Base-by-base conservation (phyloP, 2,113 vertebrate genomes). In the Grallaria varia region DNA sequence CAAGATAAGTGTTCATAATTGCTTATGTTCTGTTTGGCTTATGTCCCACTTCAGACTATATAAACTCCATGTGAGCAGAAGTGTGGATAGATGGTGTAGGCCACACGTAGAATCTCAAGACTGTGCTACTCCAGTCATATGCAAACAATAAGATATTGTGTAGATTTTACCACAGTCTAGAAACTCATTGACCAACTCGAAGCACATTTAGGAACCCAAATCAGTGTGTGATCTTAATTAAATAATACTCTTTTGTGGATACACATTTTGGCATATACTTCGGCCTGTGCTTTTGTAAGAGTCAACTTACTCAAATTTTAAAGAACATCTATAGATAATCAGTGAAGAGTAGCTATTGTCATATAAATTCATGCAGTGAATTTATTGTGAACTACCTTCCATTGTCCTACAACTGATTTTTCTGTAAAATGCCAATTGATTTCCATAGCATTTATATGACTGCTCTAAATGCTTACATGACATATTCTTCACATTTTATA, bases 81-180 rank as follows among this genome's bases (percentile, higher is more conserved):
- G 11, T 1, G 0, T 83, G 33, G 21, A 52, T 1, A 0, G 2
- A 2, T 63, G 21, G 5, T 23, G 13, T 56, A 30, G 27, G 42
- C 16, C 14, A 42, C n/a, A 35, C 14, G 8, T 33, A 15, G 30
- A 63, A 74, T 37, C 28, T 52, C 66, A 40, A 56, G 72, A 58
- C 23, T 4, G 11, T 35, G 15, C 5, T 62, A 22, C 19, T 68
- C 13, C 25, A 33, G 21, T 33, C n/a, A 42, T 40, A 62, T 28
- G 10, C 30, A 74, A 84, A 60, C 10, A 30, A 15, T 22, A 49
- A 55, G 20, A 1, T n/a, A n/a, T 28, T 31, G 4, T 30, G 10
- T 37, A 80, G 23, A 59, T 63, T 60, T 72, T 60, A 19, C 33
- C 31, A 20, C 22, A 75, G 18, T 4, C 53, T 80, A 64, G 39